phyloP scores from a whole-genome alignment of 1,140 invertebrate genomes.

The Listronotus oregonensis region DNA sequence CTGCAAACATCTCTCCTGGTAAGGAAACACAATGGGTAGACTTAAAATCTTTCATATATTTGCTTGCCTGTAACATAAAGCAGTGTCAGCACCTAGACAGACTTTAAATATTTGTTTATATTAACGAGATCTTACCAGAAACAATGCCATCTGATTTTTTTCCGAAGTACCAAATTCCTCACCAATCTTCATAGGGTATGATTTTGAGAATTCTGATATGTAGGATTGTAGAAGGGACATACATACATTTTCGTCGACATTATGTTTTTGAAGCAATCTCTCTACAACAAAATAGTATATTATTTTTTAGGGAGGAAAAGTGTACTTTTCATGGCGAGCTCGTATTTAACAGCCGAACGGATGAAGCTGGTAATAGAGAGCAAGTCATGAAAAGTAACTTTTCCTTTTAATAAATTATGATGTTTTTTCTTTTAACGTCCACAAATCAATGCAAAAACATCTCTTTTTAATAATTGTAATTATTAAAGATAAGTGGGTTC shows the following conservation, averaged over 20 bases:
- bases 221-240: conserved; percentile 62
- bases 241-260: conserved; percentile 60
- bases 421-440: too few species aligned
- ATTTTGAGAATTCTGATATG: conserved; percentile 61
- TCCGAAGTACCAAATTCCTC: conserved; percentile 58
- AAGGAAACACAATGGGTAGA: conserved; percentile 87
- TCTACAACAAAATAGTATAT: conserved; percentile 39
- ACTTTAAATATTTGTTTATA: too few species aligned
- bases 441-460: too few species aligned
- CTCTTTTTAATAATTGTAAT: too few species aligned
- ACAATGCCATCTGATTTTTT: conserved; percentile 65
- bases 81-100: neutral
- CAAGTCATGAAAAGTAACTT: too few species aligned
- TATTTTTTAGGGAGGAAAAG: too few species aligned
- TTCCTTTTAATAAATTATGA: too few species aligned
- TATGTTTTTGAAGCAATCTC: conserved; percentile 42
- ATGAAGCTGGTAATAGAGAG: too few species aligned
- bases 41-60: conserved; percentile 84
- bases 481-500: too few species aligned
- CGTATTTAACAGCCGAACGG: too few species aligned
- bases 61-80: conserved; percentile 64
- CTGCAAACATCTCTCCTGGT: conserved; percentile 68
- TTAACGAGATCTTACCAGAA: conserved; percentile 59
- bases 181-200: conserved; percentile 69
- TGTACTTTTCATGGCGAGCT: too few species aligned